Evolutionary conservation across 1,140 invertebrate genomes (phyloP).

Genomic region (Thaumatotibia leucotreta): DNA sequence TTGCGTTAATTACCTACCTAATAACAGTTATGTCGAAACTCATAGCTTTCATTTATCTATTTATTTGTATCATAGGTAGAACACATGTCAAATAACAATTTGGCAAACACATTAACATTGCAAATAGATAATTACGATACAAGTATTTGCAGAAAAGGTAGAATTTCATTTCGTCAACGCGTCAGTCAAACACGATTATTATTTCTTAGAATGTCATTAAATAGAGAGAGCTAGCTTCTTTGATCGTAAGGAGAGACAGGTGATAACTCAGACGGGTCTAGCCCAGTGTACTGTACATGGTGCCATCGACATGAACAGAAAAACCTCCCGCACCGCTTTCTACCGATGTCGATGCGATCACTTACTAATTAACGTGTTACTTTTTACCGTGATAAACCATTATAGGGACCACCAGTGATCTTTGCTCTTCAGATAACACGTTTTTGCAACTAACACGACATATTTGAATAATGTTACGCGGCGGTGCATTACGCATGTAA

Average conservation of each 20-base stretch:
- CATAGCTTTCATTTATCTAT: no score
- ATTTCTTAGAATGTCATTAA: constrained; percentile 43
- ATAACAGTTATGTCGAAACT: no score
- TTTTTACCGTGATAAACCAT: not conserved
- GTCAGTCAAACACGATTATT: not conserved
- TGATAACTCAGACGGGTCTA: constrained; percentile 49
- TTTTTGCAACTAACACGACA: not conserved
- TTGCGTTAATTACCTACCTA: no score
- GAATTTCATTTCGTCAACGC: not conserved
- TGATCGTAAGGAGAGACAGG: constrained; percentile 39
- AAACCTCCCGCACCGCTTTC: constrained; percentile 53
- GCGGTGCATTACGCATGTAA: not conserved
- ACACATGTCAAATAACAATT: no score
- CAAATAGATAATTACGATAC: not conserved
- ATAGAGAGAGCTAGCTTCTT: constrained; percentile 52
- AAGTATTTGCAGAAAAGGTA: not conserved
- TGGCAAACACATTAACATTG: no score
- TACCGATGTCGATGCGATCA: constrained; percentile 42
- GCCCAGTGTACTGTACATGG: constrained; percentile 21
- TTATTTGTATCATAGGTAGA: no score
- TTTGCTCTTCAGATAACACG: not conserved
- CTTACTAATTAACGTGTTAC: constrained; percentile 22
- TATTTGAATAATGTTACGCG: constrained; percentile 1
- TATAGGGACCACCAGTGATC: constrained; percentile 2
- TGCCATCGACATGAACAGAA: constrained; percentile 38